Evolutionary conservation across 2,113 vertebrate species (phyloP), one percentile per base, ranked within the genome.

Genomic region (Montifringilla adamsi): DNA sequence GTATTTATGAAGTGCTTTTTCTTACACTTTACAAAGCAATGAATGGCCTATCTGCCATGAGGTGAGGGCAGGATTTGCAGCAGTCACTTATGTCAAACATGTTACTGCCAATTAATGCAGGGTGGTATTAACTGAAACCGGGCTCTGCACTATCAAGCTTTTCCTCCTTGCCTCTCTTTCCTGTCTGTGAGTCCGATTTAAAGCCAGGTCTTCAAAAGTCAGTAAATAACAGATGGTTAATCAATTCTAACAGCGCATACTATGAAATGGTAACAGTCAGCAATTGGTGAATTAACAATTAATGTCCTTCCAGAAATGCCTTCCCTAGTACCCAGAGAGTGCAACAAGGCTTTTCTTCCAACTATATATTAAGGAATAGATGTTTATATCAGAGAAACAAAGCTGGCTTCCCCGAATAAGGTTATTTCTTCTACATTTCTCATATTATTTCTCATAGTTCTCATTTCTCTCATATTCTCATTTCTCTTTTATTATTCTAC

Each of bases 1-100:
- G 94, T 97, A 96, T 96, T 96, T 97, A 96, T 97, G 96, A 97
- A 96, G 95, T 97, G 96, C 72, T 84, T 97, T 96, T 97, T 96
- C 95, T 97, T 92, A 95, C 96, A 97, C 94, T 95, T 95, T 84
- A 85, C 94, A 94, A 97, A 95, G 93, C 94, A 84, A 72, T 74
- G 91, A 96, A 89, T 69, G 62, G 87, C 33, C 62, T 88, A 94
- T 93, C 91, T 89, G 81, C 86, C 81, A 90, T 18, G 81, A 96
- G 91, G 94, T 79, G 81, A 95, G 75, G 92, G 94, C 1, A 8
- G 56, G 79, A 95, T 85, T 60, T 92, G 90, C 92, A 91, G 81
- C 93, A 93, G 64, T 80, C 81, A 82, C 84, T 96, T 93, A 84
- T 95, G 92, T 96, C 95, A 93, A 95, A 90, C 75, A 94, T 90